These are phyloP conservation scores for Drosophila siamana DNA, from an alignment of 2,888 invertebrate genomes.

Conservation along the genomic window DNA sequence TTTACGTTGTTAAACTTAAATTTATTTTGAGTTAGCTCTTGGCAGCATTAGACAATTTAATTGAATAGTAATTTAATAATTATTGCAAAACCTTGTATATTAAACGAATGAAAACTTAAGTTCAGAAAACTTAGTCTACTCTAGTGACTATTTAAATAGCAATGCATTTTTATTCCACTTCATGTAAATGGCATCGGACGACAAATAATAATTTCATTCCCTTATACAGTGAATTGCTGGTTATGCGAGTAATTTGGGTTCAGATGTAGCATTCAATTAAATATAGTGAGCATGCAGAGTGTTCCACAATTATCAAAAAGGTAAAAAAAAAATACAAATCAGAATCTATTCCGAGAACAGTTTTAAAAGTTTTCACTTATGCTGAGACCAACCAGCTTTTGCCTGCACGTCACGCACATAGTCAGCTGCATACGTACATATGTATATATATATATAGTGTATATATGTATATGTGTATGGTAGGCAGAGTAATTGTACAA, in stretches of 20 bases:
- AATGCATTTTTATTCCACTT: too few relatives aligned
- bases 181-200: not conserved
- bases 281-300: slow-evolving; percentile 40
- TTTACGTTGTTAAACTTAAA: too few relatives aligned
- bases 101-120: too few relatives aligned
- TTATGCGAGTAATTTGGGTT: not conserved
- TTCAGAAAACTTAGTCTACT: too few relatives aligned
- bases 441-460: too few relatives aligned
- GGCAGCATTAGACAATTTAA: too few relatives aligned
- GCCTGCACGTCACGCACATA: slow-evolving; percentile 43
- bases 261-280: slow-evolving; percentile 18
- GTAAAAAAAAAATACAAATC: not conserved
- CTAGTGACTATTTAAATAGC: too few relatives aligned
- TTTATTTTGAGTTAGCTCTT: too few relatives aligned
- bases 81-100: too few relatives aligned
- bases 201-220: not conserved
- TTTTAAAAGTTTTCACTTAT: slow-evolving; percentile 37
- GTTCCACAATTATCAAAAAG: slow-evolving; percentile 21
- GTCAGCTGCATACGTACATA: slow-evolving; percentile 12
- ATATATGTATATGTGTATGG: not conserved
- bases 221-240: not conserved
- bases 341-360: slow-evolving; percentile 58
- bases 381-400: slow-evolving; percentile 28
- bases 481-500: slow-evolving; percentile 76
- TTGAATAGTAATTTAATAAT: too few relatives aligned